Percentiles rank a stretch among this genome's conserved stretches.
phyloP scores from a whole-genome alignment of 2,113 vertebrate species.

The Centropus unirufus region DNA sequence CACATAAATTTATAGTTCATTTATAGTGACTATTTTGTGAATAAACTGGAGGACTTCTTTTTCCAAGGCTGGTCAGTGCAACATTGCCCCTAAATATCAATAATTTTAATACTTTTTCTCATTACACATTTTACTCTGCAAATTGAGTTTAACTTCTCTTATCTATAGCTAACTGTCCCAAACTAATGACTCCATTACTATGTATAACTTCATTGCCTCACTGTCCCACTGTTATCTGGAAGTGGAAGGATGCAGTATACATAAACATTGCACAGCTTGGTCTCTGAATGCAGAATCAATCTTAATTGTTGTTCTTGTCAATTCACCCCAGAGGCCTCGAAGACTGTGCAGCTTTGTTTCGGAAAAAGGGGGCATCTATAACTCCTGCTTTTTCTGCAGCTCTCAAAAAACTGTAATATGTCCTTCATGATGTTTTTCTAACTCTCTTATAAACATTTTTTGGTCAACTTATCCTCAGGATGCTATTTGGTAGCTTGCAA shows the following conservation, averaged over 20 bases:
- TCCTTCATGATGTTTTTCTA: background rate
- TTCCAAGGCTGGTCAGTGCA: background rate
- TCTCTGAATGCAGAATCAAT: background rate
- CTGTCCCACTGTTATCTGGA: background rate
- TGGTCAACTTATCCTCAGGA: constrained; percentile 14
- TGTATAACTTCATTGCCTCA: background rate
- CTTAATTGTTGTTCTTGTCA: background rate
- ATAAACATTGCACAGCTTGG: background rate
- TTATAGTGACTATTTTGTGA: background rate
- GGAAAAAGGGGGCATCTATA: background rate
- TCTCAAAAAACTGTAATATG: background rate
- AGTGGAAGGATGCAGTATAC: background rate
- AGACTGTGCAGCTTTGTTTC: background rate
- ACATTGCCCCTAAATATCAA: background rate
- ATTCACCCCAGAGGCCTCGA: background rate
- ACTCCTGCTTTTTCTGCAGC: background rate
- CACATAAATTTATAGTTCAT: background rate
- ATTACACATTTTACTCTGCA: background rate
- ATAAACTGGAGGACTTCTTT: background rate
- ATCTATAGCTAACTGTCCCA: background rate
- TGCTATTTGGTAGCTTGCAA: constrained; percentile 11
- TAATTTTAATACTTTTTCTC: background rate
- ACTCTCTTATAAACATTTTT: background rate
- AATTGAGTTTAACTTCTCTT: background rate
- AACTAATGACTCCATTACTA: background rate